Evolutionary conservation across 2,113 vertebrate genomes (phyloP).

Genomic region (Onychostoma macrolepis): DNA sequence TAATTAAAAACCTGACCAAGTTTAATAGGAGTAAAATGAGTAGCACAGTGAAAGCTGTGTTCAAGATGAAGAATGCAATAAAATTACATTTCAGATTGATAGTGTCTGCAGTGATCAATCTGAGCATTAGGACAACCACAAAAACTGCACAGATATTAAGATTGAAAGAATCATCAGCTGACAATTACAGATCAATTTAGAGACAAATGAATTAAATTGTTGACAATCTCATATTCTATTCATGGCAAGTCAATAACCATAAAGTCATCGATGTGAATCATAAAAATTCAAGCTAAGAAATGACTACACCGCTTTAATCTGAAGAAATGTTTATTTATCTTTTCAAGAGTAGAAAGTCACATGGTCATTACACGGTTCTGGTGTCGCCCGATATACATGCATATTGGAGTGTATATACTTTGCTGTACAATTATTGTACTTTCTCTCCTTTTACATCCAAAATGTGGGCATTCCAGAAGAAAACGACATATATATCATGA

Average conservation of each 20-base stretch:
- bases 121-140: background rate
- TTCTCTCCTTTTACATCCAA: slow-evolving; percentile 52
- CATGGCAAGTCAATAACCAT: background rate
- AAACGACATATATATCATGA: slow-evolving; percentile 53
- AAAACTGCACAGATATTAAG: background rate
- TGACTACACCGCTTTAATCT: slow-evolving; percentile 54
- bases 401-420: slow-evolving; percentile 40
- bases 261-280: background rate
- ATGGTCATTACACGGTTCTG: slow-evolving; percentile 65
- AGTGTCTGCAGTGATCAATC: background rate
- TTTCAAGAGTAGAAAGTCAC: slow-evolving; percentile 68
- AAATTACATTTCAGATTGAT: background rate
- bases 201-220: slow-evolving; percentile 39
- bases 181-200: slow-evolving; percentile 51
- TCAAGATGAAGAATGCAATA: background rate
- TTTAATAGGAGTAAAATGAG: background rate
- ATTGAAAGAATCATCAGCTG: background rate
- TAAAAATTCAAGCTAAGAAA: slow-evolving; percentile 44
- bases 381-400: slow-evolving; percentile 65
- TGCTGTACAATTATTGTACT: slow-evolving; percentile 56
- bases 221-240: background rate
- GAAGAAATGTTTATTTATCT: slow-evolving; percentile 68
- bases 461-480: slow-evolving; percentile 57
- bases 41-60: background rate
- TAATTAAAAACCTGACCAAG: background rate